Evolutionary conservation across 2,113 vertebrate species (phyloP).

Genomic region (Mastomys coucha): DNA sequence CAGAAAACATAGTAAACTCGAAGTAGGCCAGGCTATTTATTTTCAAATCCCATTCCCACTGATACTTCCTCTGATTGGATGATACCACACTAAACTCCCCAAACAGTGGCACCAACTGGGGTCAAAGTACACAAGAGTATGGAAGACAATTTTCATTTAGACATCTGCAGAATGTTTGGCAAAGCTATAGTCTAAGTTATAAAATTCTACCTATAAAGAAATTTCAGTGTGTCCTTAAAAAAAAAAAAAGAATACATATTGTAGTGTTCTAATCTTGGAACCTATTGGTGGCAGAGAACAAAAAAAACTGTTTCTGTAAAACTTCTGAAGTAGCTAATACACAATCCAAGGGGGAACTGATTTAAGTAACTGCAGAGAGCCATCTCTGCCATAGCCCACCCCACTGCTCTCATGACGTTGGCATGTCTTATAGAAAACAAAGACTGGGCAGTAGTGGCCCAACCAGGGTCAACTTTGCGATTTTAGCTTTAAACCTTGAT

Average conservation of each 20-base stretch:
- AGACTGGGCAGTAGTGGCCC: neutral
- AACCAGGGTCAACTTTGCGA: neutral
- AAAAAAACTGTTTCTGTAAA: neutral
- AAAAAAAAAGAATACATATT: neutral
- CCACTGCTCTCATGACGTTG: neutral
- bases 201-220: neutral
- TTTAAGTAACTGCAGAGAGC: neutral
- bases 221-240: neutral
- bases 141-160: neutral
- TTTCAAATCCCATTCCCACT: neutral
- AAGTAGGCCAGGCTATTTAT: neutral
- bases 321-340: neutral
- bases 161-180: neutral
- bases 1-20: neutral
- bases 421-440: neutral
- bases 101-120: neutral
- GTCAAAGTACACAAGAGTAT: neutral
- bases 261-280: neutral
- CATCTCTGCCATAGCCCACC: neutral
- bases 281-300: neutral
- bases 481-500: neutral
- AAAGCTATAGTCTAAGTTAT: neutral
- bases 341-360: neutral
- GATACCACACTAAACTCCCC: neutral
- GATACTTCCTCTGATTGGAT: neutral